Evolutionary conservation across 2,888 invertebrate genomes (phyloP).

Genomic region (Capitulum mitella): DNA sequence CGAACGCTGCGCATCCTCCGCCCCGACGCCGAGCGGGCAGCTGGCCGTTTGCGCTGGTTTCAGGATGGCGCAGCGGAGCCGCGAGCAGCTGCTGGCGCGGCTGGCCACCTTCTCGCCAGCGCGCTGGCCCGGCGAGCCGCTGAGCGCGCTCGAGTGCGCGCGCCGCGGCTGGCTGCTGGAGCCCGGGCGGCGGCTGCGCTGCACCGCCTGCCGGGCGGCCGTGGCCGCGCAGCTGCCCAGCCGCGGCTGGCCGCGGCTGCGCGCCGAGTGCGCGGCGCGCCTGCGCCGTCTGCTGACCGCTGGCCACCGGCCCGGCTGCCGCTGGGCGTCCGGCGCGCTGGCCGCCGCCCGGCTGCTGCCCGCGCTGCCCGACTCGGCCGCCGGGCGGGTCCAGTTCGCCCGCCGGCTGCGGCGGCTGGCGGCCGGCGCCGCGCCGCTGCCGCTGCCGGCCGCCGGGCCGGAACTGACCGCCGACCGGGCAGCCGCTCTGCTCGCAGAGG

Average conservation of each 20-base stretch:
- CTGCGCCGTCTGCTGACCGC: not conserved
- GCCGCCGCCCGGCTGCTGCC: not conserved
- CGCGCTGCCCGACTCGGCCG: not conserved
- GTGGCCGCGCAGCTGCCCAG: not conserved
- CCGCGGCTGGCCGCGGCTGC: not conserved
- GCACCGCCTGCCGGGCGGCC: not conserved
- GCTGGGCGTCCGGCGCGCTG: not conserved
- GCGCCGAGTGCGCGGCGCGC: not conserved
- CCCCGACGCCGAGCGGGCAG: not conserved
- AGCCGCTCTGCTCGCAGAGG: not conserved
- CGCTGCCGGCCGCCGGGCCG: not conserved
- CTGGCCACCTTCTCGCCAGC: slow-evolving; percentile 19
- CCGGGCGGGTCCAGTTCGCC: not conserved
- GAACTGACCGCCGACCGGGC: not conserved
- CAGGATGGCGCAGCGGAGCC: not conserved
- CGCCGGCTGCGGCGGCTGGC: not conserved
- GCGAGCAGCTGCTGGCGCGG: not conserved
- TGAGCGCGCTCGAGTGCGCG: slow-evolving; percentile 11
- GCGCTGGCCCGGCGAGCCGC: slow-evolving; percentile 4
- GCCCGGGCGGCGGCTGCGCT: not conserved
- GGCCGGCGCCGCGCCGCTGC: not conserved
- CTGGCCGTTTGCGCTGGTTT: not conserved
- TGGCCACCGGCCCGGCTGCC: not conserved
- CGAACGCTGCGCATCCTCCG: no score
- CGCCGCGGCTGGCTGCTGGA: slow-evolving; percentile 19